Evolutionary conservation across 92 coral and sea anemone genomes (phyloP).

Genomic region (Pocillopora grandis): DNA sequence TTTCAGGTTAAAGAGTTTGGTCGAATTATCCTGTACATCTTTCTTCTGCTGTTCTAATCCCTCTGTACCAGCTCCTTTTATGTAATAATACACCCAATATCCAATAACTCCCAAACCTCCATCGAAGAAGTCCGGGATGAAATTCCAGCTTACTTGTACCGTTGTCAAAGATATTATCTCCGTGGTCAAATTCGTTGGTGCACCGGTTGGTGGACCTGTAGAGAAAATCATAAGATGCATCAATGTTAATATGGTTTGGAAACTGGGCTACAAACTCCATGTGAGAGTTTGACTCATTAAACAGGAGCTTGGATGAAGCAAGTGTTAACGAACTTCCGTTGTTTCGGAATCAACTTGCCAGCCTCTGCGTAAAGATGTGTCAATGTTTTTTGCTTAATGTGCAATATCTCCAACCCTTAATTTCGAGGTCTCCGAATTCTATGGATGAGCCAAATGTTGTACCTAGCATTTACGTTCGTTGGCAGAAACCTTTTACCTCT

Average conservation of each 20-base stretch:
- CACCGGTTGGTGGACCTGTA: conserved; percentile 5
- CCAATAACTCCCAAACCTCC: not conserved
- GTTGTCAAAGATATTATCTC: not conserved
- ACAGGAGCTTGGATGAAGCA: too few relatives aligned
- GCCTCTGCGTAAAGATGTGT: too few relatives aligned
- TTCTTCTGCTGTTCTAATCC: not conserved
- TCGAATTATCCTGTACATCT: not conserved
- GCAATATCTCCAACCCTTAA: too few relatives aligned
- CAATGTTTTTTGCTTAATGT: too few relatives aligned
- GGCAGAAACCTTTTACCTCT: too few relatives aligned
- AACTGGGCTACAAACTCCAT: too few relatives aligned
- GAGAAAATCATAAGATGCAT: not conserved
- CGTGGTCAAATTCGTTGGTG: conserved; percentile 14
- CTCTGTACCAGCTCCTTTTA: not conserved
- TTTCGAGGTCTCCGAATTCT: too few relatives aligned
- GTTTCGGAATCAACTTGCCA: too few relatives aligned
- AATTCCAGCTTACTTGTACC: not conserved
- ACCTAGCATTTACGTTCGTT: too few relatives aligned
- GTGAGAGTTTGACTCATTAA: too few relatives aligned
- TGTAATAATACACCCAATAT: not conserved
- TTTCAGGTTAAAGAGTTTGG: not conserved
- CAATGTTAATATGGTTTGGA: not conserved
- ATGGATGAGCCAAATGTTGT: too few relatives aligned
- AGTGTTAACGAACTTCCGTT: too few relatives aligned
- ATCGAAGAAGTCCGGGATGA: not conserved